Base-by-base conservation (phyloP, 1,140 invertebrate species). In the Tetragonula clypearis region DNA sequence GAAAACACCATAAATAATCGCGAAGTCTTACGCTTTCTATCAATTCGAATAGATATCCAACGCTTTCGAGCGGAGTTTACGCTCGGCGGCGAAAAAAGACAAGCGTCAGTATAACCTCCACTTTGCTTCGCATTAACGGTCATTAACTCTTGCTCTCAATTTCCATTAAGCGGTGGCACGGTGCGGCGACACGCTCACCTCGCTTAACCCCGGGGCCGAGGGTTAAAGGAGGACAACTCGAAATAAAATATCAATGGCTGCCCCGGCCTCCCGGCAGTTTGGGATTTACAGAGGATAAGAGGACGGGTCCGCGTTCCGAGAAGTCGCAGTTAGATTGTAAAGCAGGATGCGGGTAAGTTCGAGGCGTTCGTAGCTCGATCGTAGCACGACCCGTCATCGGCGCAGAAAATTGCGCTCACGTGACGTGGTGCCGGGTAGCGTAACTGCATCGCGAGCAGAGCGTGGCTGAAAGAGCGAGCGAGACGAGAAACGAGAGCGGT, bases 361-460 rank as follows among this genome's bases (percentile, higher is more conserved):
- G 84, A 82, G 35, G 75, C 76, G 79, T 87, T 85, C 87, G 73
- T 88, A 88, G 83, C 55, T 79, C 82, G 82, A 88, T 88, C 87
- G 6, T 6, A 66, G 88, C 79, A 86, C 87, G 88, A 86, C 68
- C 77, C 88, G 84, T 86, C 88, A 89, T 88, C 87, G 81, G 87
- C 79, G 87, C 85, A 89, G 88, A 89, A 89, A 89, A 89, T 89
- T 89, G 88, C 87, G 76, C 87, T 89, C 87, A 89, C 88, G 88
- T 89, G 88, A 89, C 84, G 83, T 30, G 66, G 83, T 30, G 66
- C 74, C 21, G 87, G 86, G 74, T 86, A 86, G 87, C 87, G 87
- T 88, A 88, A 88, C 87, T 76, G 84, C 87, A 72, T 65, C 79
- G 83, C 75, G 87, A 58, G 49, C 68, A 68, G 17, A 76, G 26